These are phyloP conservation scores for Siniperca chuatsi DNA, from an alignment of 2,113 vertebrate genomes.

Conservation along the genomic window DNA sequence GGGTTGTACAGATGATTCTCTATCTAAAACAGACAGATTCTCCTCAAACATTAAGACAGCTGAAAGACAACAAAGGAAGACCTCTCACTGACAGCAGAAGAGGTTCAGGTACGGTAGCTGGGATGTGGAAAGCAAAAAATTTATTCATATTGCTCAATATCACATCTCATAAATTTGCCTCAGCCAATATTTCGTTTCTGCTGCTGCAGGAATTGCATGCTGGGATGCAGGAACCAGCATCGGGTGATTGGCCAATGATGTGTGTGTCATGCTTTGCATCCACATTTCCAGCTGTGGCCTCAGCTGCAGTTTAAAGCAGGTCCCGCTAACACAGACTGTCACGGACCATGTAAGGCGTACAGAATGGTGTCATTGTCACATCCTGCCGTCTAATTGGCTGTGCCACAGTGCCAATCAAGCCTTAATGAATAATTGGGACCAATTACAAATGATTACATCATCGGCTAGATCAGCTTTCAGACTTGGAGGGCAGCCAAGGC, in stretches of 20 bases:
- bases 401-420: constrained; percentile 42
- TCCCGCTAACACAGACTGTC: neutral
- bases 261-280: neutral
- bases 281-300: constrained; percentile 9
- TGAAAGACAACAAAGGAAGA: no score
- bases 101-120: no score
- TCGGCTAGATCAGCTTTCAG: constrained; percentile 31
- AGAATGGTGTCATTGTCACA: neutral
- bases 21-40: no score
- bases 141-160: no score
- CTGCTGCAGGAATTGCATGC: constrained; percentile 12
- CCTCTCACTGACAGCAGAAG: no score
- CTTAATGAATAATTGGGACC: constrained; percentile 53
- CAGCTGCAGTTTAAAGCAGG: neutral
- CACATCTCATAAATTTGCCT: no score
- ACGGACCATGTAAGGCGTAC: neutral
- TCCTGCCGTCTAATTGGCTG: constrained; percentile 60
- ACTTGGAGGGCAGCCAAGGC: constrained; percentile 23
- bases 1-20: no score
- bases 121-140: no score
- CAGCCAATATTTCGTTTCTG: neutral
- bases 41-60: no score
- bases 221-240: constrained; percentile 1
- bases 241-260: neutral
- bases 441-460: constrained; percentile 78